Evolutionary conservation across 2,113 vertebrate genomes (phyloP).

Genomic region (Percina caprodes): DNA sequence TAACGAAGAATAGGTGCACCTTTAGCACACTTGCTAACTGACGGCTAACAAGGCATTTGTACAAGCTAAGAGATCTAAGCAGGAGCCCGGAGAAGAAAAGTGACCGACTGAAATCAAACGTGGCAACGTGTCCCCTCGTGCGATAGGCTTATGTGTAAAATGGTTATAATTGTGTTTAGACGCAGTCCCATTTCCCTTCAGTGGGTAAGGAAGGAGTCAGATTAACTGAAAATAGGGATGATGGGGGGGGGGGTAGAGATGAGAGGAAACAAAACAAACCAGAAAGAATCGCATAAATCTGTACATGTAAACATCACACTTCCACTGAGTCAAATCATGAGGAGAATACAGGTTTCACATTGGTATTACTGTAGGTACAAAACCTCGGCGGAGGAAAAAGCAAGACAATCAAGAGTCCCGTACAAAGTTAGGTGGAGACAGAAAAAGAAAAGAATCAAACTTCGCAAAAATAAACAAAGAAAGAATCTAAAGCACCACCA

Average conservation of each 20-base stretch:
- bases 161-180: conserved; percentile 49
- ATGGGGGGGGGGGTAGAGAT: not conserved
- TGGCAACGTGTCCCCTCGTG: not conserved
- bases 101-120: not conserved
- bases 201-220: conserved; percentile 60
- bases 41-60: conserved; percentile 24
- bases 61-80: not conserved
- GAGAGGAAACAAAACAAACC: conserved; percentile 52
- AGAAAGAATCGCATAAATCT: conserved; percentile 89
- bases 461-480: not conserved
- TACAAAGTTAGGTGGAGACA: conserved; percentile 65
- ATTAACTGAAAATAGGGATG: conserved; percentile 59
- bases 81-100: conserved; percentile 12
- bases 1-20: not conserved
- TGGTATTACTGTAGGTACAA: conserved; percentile 89
- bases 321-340: conserved; percentile 97
- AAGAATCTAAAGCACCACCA: conserved; percentile 87
- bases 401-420: conserved; percentile 80
- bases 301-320: conserved; percentile 99
- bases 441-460: conserved; percentile 30
- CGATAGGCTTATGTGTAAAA: conserved; percentile 39
- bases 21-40: not conserved
- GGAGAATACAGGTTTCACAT: conserved; percentile 92
- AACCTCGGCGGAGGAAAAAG: conserved; percentile 82
- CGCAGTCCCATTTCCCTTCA: conserved; percentile 78